A percentile compares a stretch with the other conserved stretches of the same genome.
These are phyloP conservation scores for Panulirus ornatus DNA, from an alignment of 1,140 invertebrate species.

Conservation along the genomic window DNA sequence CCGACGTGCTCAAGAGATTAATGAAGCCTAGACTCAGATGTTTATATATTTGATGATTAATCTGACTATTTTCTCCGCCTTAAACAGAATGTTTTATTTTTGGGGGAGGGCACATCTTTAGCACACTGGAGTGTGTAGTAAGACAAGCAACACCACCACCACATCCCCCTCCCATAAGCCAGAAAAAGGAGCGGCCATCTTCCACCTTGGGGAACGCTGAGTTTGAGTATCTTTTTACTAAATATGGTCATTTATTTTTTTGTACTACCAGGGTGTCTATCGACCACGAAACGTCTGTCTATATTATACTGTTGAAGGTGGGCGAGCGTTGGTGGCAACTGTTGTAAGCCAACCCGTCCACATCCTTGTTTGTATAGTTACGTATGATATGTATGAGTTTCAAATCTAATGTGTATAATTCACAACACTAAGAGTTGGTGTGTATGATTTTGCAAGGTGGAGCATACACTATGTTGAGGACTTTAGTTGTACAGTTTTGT, in stretches of 20 bases:
- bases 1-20: too few relatives aligned
- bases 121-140: too few relatives aligned
- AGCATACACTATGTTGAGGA: not conserved
- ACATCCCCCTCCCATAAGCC: too few relatives aligned
- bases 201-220: too few relatives aligned
- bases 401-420: not conserved
- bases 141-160: too few relatives aligned
- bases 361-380: conserved; percentile 18
- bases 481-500: not conserved
- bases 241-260: conserved; percentile 23
- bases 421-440: not conserved
- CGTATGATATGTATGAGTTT: conserved; percentile 19
- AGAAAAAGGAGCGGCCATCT: too few relatives aligned
- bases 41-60: too few relatives aligned
- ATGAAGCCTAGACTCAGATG: too few relatives aligned
- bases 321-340: not conserved
- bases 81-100: too few relatives aligned
- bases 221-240: too few relatives aligned
- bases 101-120: too few relatives aligned
- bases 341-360: not conserved
- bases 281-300: conserved; percentile 32
- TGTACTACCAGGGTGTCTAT: conserved; percentile 32
- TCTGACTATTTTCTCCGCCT: too few relatives aligned
- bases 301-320: conserved; percentile 43
- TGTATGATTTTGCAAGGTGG: not conserved